Evolutionary conservation across 1,140 invertebrate species (phyloP).

Genomic region (Drosophila varians): DNA sequence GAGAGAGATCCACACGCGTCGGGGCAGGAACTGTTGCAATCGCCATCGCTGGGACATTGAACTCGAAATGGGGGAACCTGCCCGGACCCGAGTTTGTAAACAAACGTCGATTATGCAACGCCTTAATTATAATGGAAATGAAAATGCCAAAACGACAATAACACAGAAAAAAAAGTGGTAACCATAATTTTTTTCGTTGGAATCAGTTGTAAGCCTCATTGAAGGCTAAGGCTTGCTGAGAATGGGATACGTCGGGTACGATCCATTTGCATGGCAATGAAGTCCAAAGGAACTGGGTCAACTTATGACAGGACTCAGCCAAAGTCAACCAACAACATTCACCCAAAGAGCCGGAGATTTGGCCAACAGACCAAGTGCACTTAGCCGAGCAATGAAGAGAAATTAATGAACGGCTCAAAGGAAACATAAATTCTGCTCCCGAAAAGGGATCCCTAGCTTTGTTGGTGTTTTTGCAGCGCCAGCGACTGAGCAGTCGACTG

Average conservation of each 20-base stretch:
- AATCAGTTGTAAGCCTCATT: neutral
- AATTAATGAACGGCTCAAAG: constrained; percentile 41
- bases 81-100: constrained; percentile 63
- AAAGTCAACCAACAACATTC: constrained; percentile 18
- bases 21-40: constrained; percentile 74
- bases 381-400: constrained; percentile 14
- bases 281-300: constrained; percentile 48
- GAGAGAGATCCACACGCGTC: constrained; percentile 71
- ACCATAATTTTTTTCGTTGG: constrained; percentile 18
- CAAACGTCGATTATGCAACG: constrained; percentile 73
- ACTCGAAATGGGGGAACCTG: constrained; percentile 70
- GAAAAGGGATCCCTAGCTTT: constrained; percentile 59
- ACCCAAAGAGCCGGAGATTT: neutral
- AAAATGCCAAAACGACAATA: constrained; percentile 59
- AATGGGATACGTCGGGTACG: neutral
- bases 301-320: constrained; percentile 39
- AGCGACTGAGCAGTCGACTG: constrained; percentile 11
- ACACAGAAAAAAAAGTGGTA: neutral
- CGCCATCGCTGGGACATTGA: constrained; percentile 67
- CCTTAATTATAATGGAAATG: constrained; percentile 80
- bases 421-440: constrained; percentile 65
- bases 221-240: constrained; percentile 3
- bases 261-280: constrained; percentile 47
- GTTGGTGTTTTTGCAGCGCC: constrained; percentile 5
- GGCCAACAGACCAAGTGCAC: constrained; percentile 8